A percentile compares a stretch with the other conserved stretches of the same genome.
These are phyloP conservation scores for Chondrosia reniformis DNA, from an alignment of 37 sponge, comb jelly and placozoan genomes.

Conservation along the genomic window DNA sequence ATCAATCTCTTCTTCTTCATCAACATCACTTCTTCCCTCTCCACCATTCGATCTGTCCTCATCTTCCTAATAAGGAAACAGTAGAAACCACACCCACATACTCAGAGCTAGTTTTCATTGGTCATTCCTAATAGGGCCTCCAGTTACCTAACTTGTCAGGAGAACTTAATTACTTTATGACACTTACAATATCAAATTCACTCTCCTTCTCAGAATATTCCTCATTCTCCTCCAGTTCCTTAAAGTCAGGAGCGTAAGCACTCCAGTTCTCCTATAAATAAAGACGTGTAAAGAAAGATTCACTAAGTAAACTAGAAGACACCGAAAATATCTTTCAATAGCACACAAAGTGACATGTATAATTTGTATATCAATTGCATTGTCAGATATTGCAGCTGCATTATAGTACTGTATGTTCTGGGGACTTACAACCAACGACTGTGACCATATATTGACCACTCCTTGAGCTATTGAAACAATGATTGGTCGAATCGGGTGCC, in stretches of 20 bases:
- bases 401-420: too few species aligned
- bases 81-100: too few species aligned
- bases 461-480: constrained; percentile 94
- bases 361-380: too few species aligned
- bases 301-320: too few species aligned
- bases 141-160: too few species aligned
- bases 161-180: too few species aligned
- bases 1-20: constrained; percentile 40
- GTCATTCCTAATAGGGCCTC: too few species aligned
- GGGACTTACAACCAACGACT: constrained; percentile 51
- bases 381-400: too few species aligned
- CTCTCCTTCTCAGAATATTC: constrained; percentile 93
- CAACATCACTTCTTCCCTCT: constrained; percentile 20
- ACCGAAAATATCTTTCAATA: too few species aligned
- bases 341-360: too few species aligned
- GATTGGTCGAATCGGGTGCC: constrained; percentile 96
- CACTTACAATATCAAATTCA: constrained; percentile 90
- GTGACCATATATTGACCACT: constrained; percentile 93
- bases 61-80: constrained; percentile 37
- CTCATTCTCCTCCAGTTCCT: constrained; percentile 96
- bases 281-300: too few species aligned
- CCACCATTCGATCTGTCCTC: constrained; percentile 51
- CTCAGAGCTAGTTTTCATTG: too few species aligned
- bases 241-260: constrained; percentile 98
- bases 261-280: constrained; percentile 83